Conservation (phyloP, 1,140 invertebrate genomes). For the Phthorimaea operculella region DNA sequence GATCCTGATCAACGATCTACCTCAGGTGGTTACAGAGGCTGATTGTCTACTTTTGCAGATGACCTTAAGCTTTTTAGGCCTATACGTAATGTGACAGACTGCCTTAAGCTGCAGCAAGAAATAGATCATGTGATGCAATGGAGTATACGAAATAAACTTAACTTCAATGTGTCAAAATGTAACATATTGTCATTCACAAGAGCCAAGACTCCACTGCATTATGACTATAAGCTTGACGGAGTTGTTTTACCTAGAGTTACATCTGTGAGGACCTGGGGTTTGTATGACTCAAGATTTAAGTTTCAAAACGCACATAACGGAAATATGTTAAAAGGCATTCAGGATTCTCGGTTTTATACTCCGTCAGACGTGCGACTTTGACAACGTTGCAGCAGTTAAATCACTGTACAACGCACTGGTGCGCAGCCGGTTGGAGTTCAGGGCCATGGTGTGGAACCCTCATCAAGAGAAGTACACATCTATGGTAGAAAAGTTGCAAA, state of each 20-base stretch:
- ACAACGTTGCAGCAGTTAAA: not conserved
- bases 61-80: not conserved
- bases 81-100: not conserved
- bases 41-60: not conserved
- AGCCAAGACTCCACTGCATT: no score
- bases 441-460: not conserved
- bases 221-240: no score
- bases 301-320: not conserved
- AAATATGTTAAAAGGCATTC: not conserved
- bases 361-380: not conserved
- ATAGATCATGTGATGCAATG: not conserved
- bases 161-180: not conserved
- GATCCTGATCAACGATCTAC: not conserved
- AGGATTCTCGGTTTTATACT: slow-evolving; percentile 3
- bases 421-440: not conserved
- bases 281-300: not conserved
- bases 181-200: not conserved
- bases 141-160: not conserved
- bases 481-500: slow-evolving; percentile 5
- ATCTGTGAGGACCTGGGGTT: not conserved
- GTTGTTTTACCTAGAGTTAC: not conserved
- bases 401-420: slow-evolving; percentile 3
- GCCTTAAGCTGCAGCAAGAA: not conserved
- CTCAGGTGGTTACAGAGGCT: not conserved
- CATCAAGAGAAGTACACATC: not conserved